Evolutionary conservation across 2,113 vertebrate genomes (phyloP), one percentile per base, ranked within the genome.

Genomic region (Phylloscopus trochilus): DNA sequence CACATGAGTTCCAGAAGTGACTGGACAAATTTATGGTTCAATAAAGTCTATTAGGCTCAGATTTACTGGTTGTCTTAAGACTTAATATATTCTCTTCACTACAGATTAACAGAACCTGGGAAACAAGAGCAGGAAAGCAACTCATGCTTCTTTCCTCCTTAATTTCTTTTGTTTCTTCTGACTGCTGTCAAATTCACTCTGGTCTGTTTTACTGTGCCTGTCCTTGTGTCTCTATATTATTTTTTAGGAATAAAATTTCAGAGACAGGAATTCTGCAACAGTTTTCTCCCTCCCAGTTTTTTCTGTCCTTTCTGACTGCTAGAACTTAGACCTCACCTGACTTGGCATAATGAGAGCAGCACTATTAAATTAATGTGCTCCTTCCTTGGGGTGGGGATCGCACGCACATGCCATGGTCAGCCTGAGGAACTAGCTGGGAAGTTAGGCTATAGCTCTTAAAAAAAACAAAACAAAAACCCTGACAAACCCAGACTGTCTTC

Each of bases 391-490:
- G 6, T 35, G 27, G 12, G 35, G 83, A 33, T 67, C 67, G 15
- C 37, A 77, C 1, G 20, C 16, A 35, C 10, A 11, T 30, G 27
- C 39, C 3, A 5, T 30, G 28, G 53, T 33, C 2, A 10, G 28
- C 46, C 68, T 58, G 33, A 77, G 30, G 21, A 49, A 22, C 13
- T 44, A 28, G 13, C 8, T 64, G 44, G 44, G 53, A 58, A 88
- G 26, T 23, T 37, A 41, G 31, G 11, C 20, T 77, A 41, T 46
- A 83, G 35, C 46, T 93, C 72, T 69, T 66, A 0, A 7, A 85
- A 82, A 92, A 85, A 7, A 3, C 1, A 2, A 83, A 6, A 4
- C 1, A 2, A 83, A 6, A 7, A 2, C 5, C 9, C 24, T 19
- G 20, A 33, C 6, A 52, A 52, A 33, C 14, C 7, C 27, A 52